Evolutionary conservation across 2,797 vertebrate genomes (phyloP), one percentile per base, ranked within the genome.

Genomic region (Distichodus sexfasciatus): DNA sequence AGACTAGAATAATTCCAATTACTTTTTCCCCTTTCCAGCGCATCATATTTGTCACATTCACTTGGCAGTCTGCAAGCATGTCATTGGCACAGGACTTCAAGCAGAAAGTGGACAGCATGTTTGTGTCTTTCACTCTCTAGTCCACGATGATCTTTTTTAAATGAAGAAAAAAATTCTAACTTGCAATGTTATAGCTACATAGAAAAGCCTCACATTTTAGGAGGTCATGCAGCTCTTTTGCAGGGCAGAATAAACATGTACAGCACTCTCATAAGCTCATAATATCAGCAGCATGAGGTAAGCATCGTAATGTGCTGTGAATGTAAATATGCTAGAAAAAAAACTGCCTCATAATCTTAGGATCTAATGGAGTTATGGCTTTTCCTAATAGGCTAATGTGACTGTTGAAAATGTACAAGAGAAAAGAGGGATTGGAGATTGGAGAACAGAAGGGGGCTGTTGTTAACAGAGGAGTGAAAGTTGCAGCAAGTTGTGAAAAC

Each of bases 391-490:
- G 50, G 44, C 57, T 48, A 33, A 66, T 60, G 54, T 28, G 36
- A 67, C 55, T 33, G 29, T 38, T 38, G 48, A 21, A 40, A 47
- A 72, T 57, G 60, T 70, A 72, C 48, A 58, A 64, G 67, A 61
- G 57, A 50, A 62, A 69, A 72, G 71, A 74, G 73, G n/a, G n/a
- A n/a, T 66, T 31, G 57, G 69, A 33, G 50, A 71, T 60, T 53
- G 61, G 66, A 63, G 77, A 79, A 79, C 77, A 79, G 77, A 79
- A 76, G 77, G 76, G 72, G 74, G 66, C 66, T 76, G 68, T 79
- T 79, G 70, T 79, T 66, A 70, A 71, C 71, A 75, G 73, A 76
- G 64, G 71, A 79, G 77, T 74, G 77, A 79, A 79, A 79, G 77
- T 79, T 76, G 72, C 71, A 71, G 58, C 69, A 67, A 76, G 72